Conservation (phyloP, 1,140 invertebrate species). For the Argopecten irradians region DNA sequence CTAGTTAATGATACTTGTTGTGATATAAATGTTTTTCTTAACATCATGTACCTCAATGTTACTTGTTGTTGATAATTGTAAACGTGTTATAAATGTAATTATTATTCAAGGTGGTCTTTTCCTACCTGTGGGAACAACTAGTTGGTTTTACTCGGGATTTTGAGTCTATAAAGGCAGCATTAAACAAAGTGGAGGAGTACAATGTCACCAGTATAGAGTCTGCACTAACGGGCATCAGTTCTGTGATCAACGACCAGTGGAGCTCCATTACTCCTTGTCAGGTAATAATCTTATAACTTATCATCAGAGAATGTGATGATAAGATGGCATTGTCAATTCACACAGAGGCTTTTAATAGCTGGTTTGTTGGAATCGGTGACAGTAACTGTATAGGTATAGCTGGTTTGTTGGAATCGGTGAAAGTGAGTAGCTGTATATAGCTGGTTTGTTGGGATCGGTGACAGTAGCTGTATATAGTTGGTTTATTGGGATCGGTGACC, state of each 20-base stretch:
- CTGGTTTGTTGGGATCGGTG: too few relatives aligned
- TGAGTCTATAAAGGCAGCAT: constrained; percentile 84
- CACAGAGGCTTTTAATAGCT: too few relatives aligned
- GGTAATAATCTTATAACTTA: constrained; percentile 66
- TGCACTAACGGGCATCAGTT: constrained; percentile 86
- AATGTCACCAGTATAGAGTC: constrained; percentile 90
- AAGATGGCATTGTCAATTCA: too few relatives aligned
- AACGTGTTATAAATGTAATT: constrained; percentile 29
- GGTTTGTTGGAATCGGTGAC: too few relatives aligned
- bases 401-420: too few relatives aligned
- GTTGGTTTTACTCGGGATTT: constrained; percentile 91
- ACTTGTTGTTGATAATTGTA: neutral
- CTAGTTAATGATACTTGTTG: neutral
- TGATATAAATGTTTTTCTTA: neutral
- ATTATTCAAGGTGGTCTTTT: constrained; percentile 84
- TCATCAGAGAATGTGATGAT: too few relatives aligned
- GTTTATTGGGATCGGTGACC: too few relatives aligned
- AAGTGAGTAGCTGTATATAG: too few relatives aligned
- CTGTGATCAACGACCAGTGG: constrained; percentile 89
- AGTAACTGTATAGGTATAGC: too few relatives aligned
- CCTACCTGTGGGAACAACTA: constrained; percentile 87
- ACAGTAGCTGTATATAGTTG: too few relatives aligned
- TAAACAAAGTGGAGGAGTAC: constrained; percentile 86
- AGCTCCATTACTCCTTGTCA: constrained; percentile 84
- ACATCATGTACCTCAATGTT: neutral